Percentiles rank a stretch among this genome's conserved stretches.
Evolutionary conservation across 2,888 invertebrate genomes (phyloP).

Genomic region (Troides aeacus): DNA sequence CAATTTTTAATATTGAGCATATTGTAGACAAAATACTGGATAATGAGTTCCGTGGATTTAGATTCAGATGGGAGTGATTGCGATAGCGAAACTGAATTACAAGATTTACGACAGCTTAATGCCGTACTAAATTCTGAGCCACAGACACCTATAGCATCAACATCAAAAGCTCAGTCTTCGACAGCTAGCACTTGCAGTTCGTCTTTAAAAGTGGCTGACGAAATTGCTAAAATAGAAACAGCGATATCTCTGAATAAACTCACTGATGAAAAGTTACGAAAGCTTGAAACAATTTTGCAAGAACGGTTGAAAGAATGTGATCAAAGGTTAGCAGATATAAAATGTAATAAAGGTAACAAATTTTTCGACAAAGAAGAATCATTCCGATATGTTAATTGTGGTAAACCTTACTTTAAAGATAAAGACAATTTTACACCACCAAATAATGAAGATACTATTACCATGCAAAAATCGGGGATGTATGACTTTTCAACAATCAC

Average conservation of each 20-base stretch:
- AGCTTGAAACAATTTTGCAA: constrained; percentile 54
- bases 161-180: constrained; percentile 31
- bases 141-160: constrained; percentile 30
- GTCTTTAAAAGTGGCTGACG: constrained; percentile 31
- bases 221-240: constrained; percentile 45
- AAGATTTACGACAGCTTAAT: constrained; percentile 44
- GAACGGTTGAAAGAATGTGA: constrained; percentile 57
- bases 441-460: constrained; percentile 81
- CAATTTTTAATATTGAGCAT: too few relatives aligned
- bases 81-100: constrained; percentile 46
- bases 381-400: constrained; percentile 62
- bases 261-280: constrained; percentile 52
- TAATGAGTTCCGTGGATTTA: constrained; percentile 34
- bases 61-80: constrained; percentile 37
- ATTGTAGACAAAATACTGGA: background rate
- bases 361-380: constrained; percentile 33
- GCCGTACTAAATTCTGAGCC: constrained; percentile 44
- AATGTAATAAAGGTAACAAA: constrained; percentile 33
- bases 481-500: constrained; percentile 70
- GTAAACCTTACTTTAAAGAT: constrained; percentile 86
- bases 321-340: constrained; percentile 45
- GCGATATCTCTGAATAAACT: constrained; percentile 62
- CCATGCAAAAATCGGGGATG: constrained; percentile 57
- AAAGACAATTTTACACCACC: constrained; percentile 69
- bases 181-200: constrained; percentile 27